phyloP scores from a whole-genome alignment of 2,888 invertebrate genomes.

The Petrolisthes cinctipes region DNA sequence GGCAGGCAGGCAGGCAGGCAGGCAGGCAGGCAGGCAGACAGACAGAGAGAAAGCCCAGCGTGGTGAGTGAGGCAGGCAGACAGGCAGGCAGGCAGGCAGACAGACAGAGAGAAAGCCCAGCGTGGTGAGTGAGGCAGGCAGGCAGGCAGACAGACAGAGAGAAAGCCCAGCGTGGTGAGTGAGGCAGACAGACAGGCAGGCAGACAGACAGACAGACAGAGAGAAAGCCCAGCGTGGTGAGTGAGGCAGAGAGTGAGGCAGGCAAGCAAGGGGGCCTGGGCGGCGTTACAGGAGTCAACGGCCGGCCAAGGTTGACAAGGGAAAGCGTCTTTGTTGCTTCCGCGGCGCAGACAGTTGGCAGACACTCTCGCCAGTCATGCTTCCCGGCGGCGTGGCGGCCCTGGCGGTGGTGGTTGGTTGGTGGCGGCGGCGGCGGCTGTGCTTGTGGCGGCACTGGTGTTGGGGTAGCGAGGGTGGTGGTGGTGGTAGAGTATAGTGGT shows the following conservation, averaged over 20 bases:
- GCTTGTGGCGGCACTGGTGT: neutral
- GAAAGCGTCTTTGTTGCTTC: conserved; percentile 52
- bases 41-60: neutral
- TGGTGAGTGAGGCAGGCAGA: neutral
- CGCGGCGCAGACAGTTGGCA: conserved; percentile 46
- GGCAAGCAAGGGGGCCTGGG: neutral
- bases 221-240: neutral
- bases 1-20: neutral
- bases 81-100: neutral
- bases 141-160: neutral
- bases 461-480: neutral
- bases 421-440: neutral
- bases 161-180: neutral
- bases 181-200: neutral
- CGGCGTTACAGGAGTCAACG: conserved; percentile 42
- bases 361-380: conserved; percentile 47
- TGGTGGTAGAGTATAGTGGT: neutral
- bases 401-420: neutral
- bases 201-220: neutral
- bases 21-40: neutral
- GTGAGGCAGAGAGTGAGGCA: neutral
- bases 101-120: neutral
- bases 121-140: neutral
- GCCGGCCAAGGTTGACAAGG: conserved; percentile 53
- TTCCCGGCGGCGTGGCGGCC: conserved; percentile 21